Base-by-base conservation (phyloP, 2,888 invertebrate genomes). In the Tridacna gigas region DNA sequence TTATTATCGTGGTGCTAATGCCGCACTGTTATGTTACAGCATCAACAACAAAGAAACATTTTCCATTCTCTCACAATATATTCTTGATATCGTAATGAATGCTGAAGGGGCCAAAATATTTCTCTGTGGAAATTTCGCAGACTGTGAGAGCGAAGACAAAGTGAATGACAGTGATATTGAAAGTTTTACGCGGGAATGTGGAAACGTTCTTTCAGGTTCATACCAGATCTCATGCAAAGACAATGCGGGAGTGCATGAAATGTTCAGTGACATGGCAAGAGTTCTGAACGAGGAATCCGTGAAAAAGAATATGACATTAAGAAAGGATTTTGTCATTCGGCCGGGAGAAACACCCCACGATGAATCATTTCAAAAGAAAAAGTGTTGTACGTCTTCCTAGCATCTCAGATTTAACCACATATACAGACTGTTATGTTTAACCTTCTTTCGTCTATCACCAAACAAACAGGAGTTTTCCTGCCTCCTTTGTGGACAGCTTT, bases 1-100 rank as follows among this genome's bases (percentile, higher is more conserved):
- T 93, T 99, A 99, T 94, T 99, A 98, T 95, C 98, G 98, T 95
- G 98, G 98, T 95, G 97, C 98, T 4, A 98, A 98, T 94, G 98
- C 98, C 84, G 98, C 98, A 81, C 97, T 99, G 91, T 95, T 99
- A 86, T 98, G 98, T 11, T 99, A 98, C 95, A 97, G 98, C 60
- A 95, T 98, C 88, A 98, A 98, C 93, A 98, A 98, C 95, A 97
- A 97, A 13, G 97, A 98, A 60, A 98, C 98, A 13, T 98, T 99
- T 95, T 97, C 98, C 95, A 96, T 97, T 28, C 95, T 98, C 65
- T 98, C 98, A 63, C 98, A 99, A 94, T 98, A 99, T 95, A 95
- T 98, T 76, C 96, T 99, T 77, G 98, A 99, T 94, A 98, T 98
- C 93, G 98, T 98, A 3, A 97, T 98, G 63, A 93, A 93, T 48